A percentile compares a stretch with the other conserved stretches of the same genome.
Conservation (phyloP, 2,797 vertebrate species). For the Coregonus suidteri region DNA sequence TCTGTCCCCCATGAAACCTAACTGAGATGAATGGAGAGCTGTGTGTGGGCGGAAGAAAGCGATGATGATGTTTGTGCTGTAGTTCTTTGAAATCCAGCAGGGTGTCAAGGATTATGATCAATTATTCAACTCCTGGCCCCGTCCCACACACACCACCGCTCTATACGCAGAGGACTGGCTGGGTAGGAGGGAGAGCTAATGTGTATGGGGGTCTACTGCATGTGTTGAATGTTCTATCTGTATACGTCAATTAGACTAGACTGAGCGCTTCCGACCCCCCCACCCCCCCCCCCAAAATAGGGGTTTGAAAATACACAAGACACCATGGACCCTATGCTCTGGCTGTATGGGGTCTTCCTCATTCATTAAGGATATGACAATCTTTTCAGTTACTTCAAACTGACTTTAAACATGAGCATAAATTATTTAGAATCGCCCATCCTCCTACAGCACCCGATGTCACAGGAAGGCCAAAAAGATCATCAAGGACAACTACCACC, state of each 20-base stretch:
- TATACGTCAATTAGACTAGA: no score
- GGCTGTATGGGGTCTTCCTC: not conserved
- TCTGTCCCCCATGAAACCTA: not conserved
- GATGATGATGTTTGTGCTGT: not conserved
- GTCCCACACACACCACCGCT: not conserved
- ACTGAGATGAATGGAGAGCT: not conserved
- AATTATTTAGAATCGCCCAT: not conserved
- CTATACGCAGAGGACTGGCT: not conserved
- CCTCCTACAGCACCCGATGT: no score
- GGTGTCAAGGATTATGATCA: slow-evolving; percentile 13
- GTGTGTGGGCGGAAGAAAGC: not conserved
- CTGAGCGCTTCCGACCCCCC: no score
- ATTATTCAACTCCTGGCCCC: slow-evolving; percentile 11
- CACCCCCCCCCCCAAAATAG: no score
- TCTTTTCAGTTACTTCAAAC: not conserved
- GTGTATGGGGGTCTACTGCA: not conserved
- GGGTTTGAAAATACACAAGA: no score
- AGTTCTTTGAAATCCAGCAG: not conserved
- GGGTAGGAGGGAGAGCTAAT: not conserved
- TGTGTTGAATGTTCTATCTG: not conserved
- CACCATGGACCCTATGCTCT: not conserved
- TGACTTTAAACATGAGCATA: not conserved
- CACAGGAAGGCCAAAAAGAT: no score
- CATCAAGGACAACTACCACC: no score
- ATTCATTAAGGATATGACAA: no score